These are phyloP conservation scores for Loriculus beryllinus DNA, from an alignment of 2,797 vertebrate species.

Conservation along the genomic window DNA sequence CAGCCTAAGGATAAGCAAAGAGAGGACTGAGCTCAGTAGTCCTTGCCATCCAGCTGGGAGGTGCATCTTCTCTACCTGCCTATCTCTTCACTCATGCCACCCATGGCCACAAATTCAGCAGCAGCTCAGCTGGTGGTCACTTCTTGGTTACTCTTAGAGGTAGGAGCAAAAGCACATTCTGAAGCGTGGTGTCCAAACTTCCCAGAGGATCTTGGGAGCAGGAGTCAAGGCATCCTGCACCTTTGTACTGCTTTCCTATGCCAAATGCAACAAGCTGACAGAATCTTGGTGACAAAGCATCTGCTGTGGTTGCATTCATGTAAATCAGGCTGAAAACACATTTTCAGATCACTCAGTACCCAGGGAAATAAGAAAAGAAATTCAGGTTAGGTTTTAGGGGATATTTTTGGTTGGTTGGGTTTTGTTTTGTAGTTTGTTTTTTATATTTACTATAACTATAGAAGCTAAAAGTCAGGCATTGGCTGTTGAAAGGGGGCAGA, in stretches of 20 bases:
- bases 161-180: not conserved
- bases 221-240: not conserved
- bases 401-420: not conserved
- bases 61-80: not conserved
- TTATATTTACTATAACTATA: not conserved
- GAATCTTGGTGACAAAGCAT: not conserved
- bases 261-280: not conserved
- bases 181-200: not conserved
- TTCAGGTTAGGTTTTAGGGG: not conserved
- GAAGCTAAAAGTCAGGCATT: not conserved
- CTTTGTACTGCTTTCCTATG: rapidly evolving
- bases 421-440: not conserved
- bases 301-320: not conserved
- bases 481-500: not conserved
- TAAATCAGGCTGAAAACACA: not conserved
- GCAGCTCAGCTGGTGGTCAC: not conserved
- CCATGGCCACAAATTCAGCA: not conserved
- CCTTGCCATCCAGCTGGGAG: not conserved
- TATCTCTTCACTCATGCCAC: rapidly evolving
- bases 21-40: not conserved
- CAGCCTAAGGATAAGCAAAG: not conserved
- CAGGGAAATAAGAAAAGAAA: not conserved
- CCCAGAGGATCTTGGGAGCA: not conserved
- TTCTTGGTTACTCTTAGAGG: rapidly evolving
- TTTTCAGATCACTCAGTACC: not conserved